Conservation (phyloP, 2,888 invertebrate species). For the Amaurobius ferox region DNA sequence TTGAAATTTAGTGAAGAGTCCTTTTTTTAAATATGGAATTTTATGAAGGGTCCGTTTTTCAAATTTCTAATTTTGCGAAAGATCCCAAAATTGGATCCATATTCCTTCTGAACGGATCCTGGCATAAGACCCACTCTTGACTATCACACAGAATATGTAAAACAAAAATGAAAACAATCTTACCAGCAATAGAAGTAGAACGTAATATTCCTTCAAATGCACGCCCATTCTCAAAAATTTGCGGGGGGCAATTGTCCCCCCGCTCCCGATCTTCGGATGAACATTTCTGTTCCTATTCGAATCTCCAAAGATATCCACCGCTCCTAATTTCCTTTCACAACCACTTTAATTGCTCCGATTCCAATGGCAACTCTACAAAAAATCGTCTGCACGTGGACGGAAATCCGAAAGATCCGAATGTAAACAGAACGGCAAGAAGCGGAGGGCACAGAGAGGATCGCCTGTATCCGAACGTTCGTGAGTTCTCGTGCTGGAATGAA, state of each 20-base stretch:
- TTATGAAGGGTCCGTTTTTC: too few species aligned
- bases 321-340: neutral
- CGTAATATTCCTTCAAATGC: neutral
- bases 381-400: neutral
- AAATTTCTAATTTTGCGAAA: too few species aligned
- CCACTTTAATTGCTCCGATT: neutral
- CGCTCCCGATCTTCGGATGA: constrained; percentile 10
- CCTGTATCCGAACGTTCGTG: neutral
- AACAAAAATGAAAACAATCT: neutral
- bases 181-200: constrained; percentile 41
- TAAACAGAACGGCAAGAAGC: neutral
- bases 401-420: neutral
- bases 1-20: too few species aligned
- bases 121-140: too few species aligned
- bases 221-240: constrained; percentile 29
- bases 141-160: too few species aligned
- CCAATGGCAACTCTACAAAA: neutral
- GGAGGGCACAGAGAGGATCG: neutral
- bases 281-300: constrained; percentile 24
- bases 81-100: too few species aligned
- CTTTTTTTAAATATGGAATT: too few species aligned
- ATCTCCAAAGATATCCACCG: constrained; percentile 39
- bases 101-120: too few species aligned
- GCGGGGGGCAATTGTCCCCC: constrained; percentile 42
- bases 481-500: constrained; percentile 4